Evolutionary conservation across 2,888 invertebrate genomes (phyloP).

Genomic region (Mantis religiosa): DNA sequence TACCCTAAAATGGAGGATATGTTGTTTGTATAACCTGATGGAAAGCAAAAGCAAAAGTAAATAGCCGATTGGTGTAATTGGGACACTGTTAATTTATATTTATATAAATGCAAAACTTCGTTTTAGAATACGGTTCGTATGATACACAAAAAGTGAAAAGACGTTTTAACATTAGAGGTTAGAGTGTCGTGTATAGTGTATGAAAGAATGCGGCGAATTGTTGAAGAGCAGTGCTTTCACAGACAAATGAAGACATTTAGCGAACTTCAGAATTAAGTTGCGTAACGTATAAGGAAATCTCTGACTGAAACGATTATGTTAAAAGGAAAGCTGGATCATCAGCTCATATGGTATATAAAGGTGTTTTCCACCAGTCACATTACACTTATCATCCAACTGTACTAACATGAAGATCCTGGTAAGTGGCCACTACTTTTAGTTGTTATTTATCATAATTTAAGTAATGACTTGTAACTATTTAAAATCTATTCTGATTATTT

Average conservation of each 20-base stretch:
- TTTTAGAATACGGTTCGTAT: too few relatives aligned
- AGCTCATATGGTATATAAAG: background rate
- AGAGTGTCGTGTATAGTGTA: too few relatives aligned
- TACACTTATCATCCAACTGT: background rate
- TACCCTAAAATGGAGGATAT: too few relatives aligned
- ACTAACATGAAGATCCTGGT: background rate
- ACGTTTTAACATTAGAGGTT: too few relatives aligned
- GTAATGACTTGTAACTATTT: background rate
- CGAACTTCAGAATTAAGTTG: background rate
- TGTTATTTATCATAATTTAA: background rate
- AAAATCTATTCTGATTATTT: background rate
- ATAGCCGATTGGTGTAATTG: too few relatives aligned
- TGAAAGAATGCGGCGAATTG: background rate
- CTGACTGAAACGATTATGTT: background rate
- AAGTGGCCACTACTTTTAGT: background rate
- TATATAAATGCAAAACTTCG: too few relatives aligned
- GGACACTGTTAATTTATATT: too few relatives aligned
- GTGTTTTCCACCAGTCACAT: background rate
- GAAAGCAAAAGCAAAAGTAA: too few relatives aligned
- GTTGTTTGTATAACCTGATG: too few relatives aligned
- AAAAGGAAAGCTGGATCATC: background rate
- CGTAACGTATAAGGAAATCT: background rate
- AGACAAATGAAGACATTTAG: background rate
- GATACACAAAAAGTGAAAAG: too few relatives aligned
- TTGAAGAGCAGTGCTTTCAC: background rate